Conservation (phyloP, 1,140 invertebrate species). For the Lucilia sericata region DNA sequence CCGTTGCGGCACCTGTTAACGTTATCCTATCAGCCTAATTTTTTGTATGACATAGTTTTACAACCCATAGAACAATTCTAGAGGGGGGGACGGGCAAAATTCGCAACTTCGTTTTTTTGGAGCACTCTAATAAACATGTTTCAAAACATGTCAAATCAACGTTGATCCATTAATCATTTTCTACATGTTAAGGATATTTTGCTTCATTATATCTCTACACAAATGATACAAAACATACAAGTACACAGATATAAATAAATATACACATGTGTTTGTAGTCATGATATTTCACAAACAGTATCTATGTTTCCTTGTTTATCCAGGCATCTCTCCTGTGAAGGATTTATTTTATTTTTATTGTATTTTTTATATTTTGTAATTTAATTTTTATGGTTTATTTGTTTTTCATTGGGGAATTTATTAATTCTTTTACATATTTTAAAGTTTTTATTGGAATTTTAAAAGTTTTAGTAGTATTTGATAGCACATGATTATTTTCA, state of each 20-base stretch:
- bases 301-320: too few relatives aligned
- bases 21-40: too few relatives aligned
- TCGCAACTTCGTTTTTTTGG: too few relatives aligned
- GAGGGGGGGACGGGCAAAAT: too few relatives aligned
- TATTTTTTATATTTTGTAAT: background rate
- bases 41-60: too few relatives aligned
- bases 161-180: conserved; percentile 24
- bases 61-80: too few relatives aligned
- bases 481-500: background rate
- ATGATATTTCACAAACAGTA: background rate
- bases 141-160: conserved; percentile 22
- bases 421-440: conserved; percentile 1
- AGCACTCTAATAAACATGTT: too few relatives aligned
- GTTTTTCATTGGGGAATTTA: conserved; percentile 41
- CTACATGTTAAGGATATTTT: conserved; percentile 8
- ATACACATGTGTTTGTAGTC: background rate
- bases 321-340: background rate
- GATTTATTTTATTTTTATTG: conserved; percentile 7
- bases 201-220: background rate
- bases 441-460: background rate
- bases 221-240: background rate
- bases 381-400: conserved; percentile 41
- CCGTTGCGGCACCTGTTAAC: too few relatives aligned
- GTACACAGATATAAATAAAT: too few relatives aligned
- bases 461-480: background rate